Evolutionary conservation across 2,113 vertebrate species (phyloP), one percentile per base, ranked within the genome.

Genomic region (Tonatia bakeri): DNA sequence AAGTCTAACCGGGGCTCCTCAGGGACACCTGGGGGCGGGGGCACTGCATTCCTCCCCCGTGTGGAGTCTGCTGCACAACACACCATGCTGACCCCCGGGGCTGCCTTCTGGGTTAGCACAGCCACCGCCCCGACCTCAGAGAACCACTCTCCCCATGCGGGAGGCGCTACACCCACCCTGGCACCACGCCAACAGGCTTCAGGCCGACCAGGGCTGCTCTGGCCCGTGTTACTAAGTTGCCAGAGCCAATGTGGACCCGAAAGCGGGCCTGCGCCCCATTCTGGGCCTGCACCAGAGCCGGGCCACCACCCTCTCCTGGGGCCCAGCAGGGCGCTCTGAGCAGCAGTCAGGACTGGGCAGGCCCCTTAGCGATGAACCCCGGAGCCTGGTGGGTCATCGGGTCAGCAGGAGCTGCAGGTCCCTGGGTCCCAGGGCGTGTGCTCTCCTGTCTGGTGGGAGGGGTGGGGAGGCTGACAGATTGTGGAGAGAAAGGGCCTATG

Each of bases 41-140:
- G n/a, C 59, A 12, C 7, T n/a, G 28, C 11, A 3, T 26, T 12
- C 28, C 43, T 54, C 14, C 26, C 19, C 0, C 0, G 3, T 1
- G 3, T 65, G 54, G 4, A 45, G 43, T 67, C 52, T 40, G 91
- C 84, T 82, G 4, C 6, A 31, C 5, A 24, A 5, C 10, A 26
- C 64, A 20, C n/a, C 12, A 5, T 2, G 16, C 67, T 7, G 64
- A 33, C 16, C 26, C 65, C 28, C 33, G 24, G 80, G 52, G 76
- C 64, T 38, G 81, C 76, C 56, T 76, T 20, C 61, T 40, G 38
- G 38, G 69, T 14, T 26, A 40, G 69, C 20, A 72, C 69, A 12
- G 22, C 22, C 22, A 26, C 20, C 9, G 8, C 56, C 56, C 22
- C 56, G 22, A 26, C 56, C 56, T 26, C 22, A 1, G 56, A 59